Conservation (phyloP, 2,888 invertebrate species). For the Chrysopilus asiliformis region DNA sequence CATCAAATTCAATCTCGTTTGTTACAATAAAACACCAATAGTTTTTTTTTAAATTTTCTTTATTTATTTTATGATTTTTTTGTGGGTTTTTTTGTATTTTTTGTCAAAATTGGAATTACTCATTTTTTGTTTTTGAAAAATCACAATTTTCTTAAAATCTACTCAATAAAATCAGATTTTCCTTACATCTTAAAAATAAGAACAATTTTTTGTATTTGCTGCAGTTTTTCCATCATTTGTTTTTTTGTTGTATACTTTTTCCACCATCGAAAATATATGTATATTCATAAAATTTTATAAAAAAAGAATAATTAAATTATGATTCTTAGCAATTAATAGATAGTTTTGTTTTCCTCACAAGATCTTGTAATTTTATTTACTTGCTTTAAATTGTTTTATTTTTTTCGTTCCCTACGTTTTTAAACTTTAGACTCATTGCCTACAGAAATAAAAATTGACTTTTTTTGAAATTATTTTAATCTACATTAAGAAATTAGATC, state of each 20-base stretch:
- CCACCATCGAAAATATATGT: background rate
- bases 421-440: background rate
- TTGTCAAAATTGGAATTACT: conserved; percentile 14
- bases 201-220: conserved; percentile 4
- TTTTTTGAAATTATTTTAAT: conserved; percentile 3
- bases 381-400: background rate
- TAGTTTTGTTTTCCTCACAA: too few species aligned
- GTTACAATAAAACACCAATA: background rate
- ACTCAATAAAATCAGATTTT: conserved; percentile 9
- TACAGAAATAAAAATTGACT: conserved; percentile 1
- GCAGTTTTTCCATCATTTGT: background rate
- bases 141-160: conserved; percentile 8
- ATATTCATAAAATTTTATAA: too few species aligned
- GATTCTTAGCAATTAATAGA: too few species aligned
- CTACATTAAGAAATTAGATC: conserved; percentile 2
- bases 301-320: too few species aligned
- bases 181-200: conserved; percentile 7
- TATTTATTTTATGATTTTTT: conserved; percentile 10
- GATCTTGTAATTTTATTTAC: background rate
- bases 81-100: conserved; percentile 8
- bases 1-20: background rate
- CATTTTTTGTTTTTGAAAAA: conserved; percentile 10
- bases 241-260: background rate
- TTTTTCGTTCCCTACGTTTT: background rate
- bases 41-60: conserved; percentile 4